These are phyloP conservation scores for Gonocerus acuteangulatus DNA, from an alignment of 2,888 invertebrate genomes.

Conservation along the genomic window DNA sequence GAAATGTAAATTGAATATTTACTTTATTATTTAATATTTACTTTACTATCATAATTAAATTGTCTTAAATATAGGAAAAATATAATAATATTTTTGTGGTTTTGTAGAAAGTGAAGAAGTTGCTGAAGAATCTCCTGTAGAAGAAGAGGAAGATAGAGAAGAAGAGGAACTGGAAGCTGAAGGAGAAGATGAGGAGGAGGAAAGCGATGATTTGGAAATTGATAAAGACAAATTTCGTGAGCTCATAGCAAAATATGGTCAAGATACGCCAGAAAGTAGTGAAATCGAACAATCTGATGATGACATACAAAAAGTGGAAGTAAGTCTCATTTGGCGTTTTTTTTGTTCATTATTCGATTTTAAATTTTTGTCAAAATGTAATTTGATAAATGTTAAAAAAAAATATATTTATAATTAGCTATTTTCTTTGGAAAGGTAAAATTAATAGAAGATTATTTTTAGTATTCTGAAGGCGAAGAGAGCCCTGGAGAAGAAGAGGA, in stretches of 20 bases:
- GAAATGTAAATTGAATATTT: too few relatives aligned
- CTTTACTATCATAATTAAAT: too few relatives aligned
- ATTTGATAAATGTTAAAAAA: neutral
- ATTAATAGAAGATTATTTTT: neutral
- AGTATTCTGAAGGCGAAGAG: constrained; percentile 33
- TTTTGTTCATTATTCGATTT: neutral
- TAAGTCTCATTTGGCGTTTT: too few relatives aligned
- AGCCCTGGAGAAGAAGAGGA: constrained; percentile 41
- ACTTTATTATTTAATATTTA: too few relatives aligned
- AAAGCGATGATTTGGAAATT: constrained; percentile 40
- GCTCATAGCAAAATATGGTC: constrained; percentile 38
- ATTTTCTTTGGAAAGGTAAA: neutral
- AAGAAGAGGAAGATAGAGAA: constrained; percentile 31
- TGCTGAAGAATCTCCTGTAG: constrained; percentile 17
- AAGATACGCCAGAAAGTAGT: constrained; percentile 35
- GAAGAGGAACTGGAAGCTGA: constrained; percentile 38
- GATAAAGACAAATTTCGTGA: constrained; percentile 44
- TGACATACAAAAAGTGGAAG: constrained; percentile 43
- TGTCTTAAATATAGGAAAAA: too few relatives aligned
- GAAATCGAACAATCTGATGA: constrained; percentile 43
- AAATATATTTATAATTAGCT: constrained; percentile 2
- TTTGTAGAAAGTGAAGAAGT: neutral
- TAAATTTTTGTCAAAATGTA: neutral
- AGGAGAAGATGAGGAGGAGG: constrained; percentile 41
- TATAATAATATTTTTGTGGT: too few relatives aligned